Conservation (phyloP, 2,113 vertebrate species). For the Garra rufa region DNA sequence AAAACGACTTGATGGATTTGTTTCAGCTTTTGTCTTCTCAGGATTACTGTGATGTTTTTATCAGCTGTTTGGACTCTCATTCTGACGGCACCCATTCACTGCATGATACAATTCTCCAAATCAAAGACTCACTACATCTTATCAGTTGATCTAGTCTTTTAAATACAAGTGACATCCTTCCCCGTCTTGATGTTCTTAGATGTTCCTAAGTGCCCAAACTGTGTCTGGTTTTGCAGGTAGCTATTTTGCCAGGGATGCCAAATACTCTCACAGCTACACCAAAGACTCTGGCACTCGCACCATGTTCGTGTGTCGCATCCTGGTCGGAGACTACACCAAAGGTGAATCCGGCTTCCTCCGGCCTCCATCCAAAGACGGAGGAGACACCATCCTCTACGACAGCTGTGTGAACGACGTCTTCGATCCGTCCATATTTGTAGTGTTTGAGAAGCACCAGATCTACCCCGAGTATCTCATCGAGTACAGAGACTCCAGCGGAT, state of each 20-base stretch:
- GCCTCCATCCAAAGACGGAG: constrained; percentile 53
- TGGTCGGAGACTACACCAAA: constrained; percentile 51
- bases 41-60: too few relatives aligned
- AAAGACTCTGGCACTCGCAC: neutral
- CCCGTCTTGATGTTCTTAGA: too few relatives aligned
- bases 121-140: too few relatives aligned
- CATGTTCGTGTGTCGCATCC: constrained; percentile 56
- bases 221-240: constrained; percentile 43
- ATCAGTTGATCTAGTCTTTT: neutral
- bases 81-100: neutral
- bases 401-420: constrained; percentile 80
- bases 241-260: constrained; percentile 57
- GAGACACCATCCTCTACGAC: constrained; percentile 70
- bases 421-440: constrained; percentile 83
- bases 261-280: constrained; percentile 56
- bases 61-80: too few relatives aligned
- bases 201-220: neutral
- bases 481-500: constrained; percentile 59
- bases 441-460: constrained; percentile 87
- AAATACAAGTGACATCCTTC: neutral
- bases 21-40: too few relatives aligned
- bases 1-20: too few relatives aligned
- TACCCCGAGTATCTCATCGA: constrained; percentile 85
- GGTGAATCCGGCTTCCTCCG: constrained; percentile 51
- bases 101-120: neutral